Conservation (phyloP, 1,140 invertebrate genomes). For the Drosophila nasuta region DNA sequence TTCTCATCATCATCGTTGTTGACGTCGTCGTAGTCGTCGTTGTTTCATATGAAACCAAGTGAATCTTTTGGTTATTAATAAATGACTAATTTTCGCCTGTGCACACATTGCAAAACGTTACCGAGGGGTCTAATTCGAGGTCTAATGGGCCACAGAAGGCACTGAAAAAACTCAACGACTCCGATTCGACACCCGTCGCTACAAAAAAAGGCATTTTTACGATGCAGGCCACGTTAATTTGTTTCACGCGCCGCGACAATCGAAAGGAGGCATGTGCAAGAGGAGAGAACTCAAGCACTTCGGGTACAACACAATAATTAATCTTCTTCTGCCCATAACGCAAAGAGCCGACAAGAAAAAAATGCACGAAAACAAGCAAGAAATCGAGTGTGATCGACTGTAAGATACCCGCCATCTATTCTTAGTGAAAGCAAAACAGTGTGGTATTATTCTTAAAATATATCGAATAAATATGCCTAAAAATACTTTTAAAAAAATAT, state of each 20-base stretch:
- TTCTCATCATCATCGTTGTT: no score
- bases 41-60: constrained; percentile 6
- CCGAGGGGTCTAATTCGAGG: constrained; percentile 6
- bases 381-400: no score
- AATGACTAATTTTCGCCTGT: constrained; percentile 20
- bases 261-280: no score
- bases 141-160: constrained; percentile 6
- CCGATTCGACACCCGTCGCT: not conserved
- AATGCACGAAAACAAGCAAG: not conserved
- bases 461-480: no score
- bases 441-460: no score
- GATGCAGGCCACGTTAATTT: constrained; percentile 62
- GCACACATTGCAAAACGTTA: constrained; percentile 5
- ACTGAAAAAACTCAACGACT: constrained; percentile 7
- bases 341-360: constrained; percentile 24
- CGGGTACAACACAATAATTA: constrained; percentile 58
- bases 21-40: not conserved
- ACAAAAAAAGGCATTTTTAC: constrained; percentile 40
- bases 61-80: constrained; percentile 40
- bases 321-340: constrained; percentile 52
- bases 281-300: not conserved
- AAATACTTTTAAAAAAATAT: no score
- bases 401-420: no score
- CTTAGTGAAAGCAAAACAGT: no score
- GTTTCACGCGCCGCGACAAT: constrained; percentile 50